Evolutionary conservation across 2,888 invertebrate species (phyloP).

Genomic region (Alsophila aescularia): DNA sequence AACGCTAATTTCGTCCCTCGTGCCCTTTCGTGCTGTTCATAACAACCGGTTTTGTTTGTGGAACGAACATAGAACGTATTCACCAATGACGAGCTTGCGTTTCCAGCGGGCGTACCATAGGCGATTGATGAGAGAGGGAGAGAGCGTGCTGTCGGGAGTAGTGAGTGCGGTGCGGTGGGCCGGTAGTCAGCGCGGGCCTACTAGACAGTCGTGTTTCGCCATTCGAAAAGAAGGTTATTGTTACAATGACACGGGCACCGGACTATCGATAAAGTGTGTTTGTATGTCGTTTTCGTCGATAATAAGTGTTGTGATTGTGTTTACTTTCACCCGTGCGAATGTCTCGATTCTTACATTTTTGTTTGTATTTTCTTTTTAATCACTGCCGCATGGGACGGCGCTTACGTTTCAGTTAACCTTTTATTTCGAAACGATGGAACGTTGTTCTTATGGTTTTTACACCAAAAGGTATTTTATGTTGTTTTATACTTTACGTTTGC

Average conservation of each 20-base stretch:
- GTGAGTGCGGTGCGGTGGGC: constrained; percentile 69
- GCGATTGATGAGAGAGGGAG: constrained; percentile 67
- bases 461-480: constrained; percentile 90
- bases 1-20: constrained; percentile 77
- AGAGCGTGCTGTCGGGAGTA: constrained; percentile 31
- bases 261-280: constrained; percentile 84
- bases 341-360: constrained; percentile 81
- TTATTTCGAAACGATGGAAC: constrained; percentile 89
- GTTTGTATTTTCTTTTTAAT: constrained; percentile 78
- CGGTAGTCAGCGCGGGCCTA: constrained; percentile 53
- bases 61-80: constrained; percentile 70
- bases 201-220: constrained; percentile 75
- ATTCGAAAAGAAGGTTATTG: constrained; percentile 81
- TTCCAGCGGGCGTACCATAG: constrained; percentile 75
- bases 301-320: constrained; percentile 84
- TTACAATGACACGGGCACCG: constrained; percentile 78
- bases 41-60: constrained; percentile 81
- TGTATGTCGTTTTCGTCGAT: constrained; percentile 84
- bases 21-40: constrained; percentile 78
- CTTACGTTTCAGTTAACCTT: constrained; percentile 83
- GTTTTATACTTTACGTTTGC: constrained; percentile 81
- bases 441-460: constrained; percentile 91
- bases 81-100: constrained; percentile 62
- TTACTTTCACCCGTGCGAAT: constrained; percentile 84
- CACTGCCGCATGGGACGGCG: constrained; percentile 82